Conservation (phyloP, 2,113 vertebrate genomes). For the Rallus limicola region DNA sequence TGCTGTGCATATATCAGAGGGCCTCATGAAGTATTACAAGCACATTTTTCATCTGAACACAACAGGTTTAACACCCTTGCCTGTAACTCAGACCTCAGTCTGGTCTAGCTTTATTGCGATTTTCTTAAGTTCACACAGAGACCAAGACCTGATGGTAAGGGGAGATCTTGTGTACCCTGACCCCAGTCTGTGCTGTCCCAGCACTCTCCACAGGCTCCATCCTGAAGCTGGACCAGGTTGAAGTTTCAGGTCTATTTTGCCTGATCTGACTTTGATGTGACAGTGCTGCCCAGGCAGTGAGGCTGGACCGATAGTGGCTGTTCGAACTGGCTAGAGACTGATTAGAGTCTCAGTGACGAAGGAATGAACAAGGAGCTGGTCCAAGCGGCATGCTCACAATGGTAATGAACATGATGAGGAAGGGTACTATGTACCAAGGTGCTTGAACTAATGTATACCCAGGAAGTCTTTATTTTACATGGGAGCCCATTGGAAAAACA, state of each 20-base stretch:
- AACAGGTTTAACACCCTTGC: background rate
- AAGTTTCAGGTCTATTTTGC: background rate
- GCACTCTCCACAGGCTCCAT: background rate
- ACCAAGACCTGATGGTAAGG: background rate
- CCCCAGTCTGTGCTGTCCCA: rapidly evolving
- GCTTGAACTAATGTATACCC: background rate
- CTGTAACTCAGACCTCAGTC: background rate
- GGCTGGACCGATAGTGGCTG: background rate
- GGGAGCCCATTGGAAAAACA: background rate
- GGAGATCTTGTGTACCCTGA: background rate
- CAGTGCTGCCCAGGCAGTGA: background rate
- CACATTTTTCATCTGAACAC: background rate
- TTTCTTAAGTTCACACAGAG: background rate
- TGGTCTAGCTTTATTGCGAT: background rate
- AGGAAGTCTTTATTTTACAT: background rate
- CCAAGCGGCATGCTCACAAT: rapidly evolving
- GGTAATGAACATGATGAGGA: background rate
- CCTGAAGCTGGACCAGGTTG: background rate
- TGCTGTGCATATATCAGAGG: background rate
- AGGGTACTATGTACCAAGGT: background rate
- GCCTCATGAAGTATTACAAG: background rate
- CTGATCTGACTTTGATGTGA: background rate
- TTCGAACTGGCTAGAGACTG: background rate
- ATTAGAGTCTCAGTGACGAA: background rate
- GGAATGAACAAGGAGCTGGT: background rate